Percentiles rank a stretch among this genome's conserved stretches.
phyloP scores from a whole-genome alignment of 2,797 vertebrate species.

The Parotocinclus haroldoi region DNA sequence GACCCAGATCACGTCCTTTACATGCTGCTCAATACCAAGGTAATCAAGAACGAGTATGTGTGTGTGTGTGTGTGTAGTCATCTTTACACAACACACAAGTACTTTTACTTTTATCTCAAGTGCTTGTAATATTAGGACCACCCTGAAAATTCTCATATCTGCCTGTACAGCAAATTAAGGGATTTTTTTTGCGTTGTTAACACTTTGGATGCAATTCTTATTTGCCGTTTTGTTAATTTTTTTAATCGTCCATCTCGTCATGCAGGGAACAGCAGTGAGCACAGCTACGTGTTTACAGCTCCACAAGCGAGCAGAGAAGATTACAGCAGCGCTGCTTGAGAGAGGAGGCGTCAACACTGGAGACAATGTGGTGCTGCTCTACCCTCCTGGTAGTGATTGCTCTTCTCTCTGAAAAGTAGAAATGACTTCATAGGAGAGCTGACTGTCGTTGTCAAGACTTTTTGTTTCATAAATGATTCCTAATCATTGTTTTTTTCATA shows the following conservation, averaged over 20 bases:
- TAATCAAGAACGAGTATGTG: slow-evolving; percentile 50
- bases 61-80: background rate
- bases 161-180: no score
- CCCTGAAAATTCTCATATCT: no score
- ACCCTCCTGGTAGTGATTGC: slow-evolving; percentile 84
- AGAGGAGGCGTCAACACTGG: slow-evolving; percentile 94
- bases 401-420: background rate
- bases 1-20: slow-evolving; percentile 93
- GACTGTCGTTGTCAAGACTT: no score
- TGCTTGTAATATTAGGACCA: no score
- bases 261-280: slow-evolving; percentile 87
- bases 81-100: no score
- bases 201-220: no score
- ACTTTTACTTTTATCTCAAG: no score
- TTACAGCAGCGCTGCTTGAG: slow-evolving; percentile 86
- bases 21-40: slow-evolving; percentile 92
- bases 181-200: no score
- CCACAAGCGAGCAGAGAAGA: slow-evolving; percentile 93
- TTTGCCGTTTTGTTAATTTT: background rate
- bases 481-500: no score
- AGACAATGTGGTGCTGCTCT: slow-evolving; percentile 96
- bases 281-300: slow-evolving; percentile 91
- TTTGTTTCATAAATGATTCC: no score
- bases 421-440: background rate
- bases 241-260: slow-evolving; percentile 25